Base-by-base conservation (phyloP, 2,797 vertebrate genomes). In the Paramormyrops hopkinsi region DNA sequence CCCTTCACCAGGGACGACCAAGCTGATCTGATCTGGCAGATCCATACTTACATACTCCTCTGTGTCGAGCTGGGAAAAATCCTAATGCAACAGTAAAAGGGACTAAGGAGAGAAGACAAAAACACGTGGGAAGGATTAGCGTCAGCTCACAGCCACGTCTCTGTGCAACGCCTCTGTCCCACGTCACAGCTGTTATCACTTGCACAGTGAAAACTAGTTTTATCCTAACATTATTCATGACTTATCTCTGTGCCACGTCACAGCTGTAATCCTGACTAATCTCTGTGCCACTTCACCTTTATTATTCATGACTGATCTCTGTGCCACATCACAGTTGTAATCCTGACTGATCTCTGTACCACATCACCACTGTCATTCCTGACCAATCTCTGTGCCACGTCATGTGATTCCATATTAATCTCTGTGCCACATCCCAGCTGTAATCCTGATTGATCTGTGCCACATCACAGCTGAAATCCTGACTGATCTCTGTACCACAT, bases 21-120 rank as follows among this genome's bases (percentile, higher is more conserved):
- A 44, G 17, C 37, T 69, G 62, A 69, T 69, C 69, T 76, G 69
- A 76, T 76, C 37, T 85, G 46, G 33, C 9, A 59, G 8, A 54
- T 3, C 33, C 44, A 83, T 89, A 89, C 88, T 89, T 86, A 89
- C 79, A 86, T 48, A 89, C n/a, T 59, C 53, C 53, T 62, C 6
- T 56, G 48, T 25, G 88, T 25, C 48, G 88, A 25, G 50, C 50
- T 59, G 83, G 65, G 44, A 88, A 90, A 89, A 87, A 86, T 51
- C 69, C 88, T 92, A 92, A 22, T 53, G 84, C 89, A 91, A 76
- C 90, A 92, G 90, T 50, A 91, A 83, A 89, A 12, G 37, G 65
- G 89, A 90, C 90, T 91, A 88, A 44, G 54, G 86, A 88, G 88
- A 65, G 37, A 89, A 33, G 88, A 65, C 37, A 88, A 22, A 53